Evolutionary conservation across 2,888 invertebrate genomes (phyloP), one percentile per base, ranked within the genome.

Genomic region (Xylota segnis): DNA sequence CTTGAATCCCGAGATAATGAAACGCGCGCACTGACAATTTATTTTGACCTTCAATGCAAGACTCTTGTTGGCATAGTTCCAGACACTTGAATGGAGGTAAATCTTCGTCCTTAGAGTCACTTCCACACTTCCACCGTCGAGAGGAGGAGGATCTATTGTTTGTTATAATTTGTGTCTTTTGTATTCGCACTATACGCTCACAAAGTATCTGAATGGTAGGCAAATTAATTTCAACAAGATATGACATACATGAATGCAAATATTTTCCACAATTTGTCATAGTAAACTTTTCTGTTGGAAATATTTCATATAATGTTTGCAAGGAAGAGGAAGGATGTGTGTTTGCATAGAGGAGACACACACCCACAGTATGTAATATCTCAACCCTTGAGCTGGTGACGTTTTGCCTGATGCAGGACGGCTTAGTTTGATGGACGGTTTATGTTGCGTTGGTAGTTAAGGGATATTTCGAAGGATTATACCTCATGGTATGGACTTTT

Each of bases 21-120:
- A 50, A 34, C 45, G 34, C 3, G 34, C 3, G 16, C 45, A 71
- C 58, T 72, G 72, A 52, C 58, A 58, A 72, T 79, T 58, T 34
- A 65, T 65, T 23, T 50, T 40, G 47, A 68, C 81, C 76, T 82
- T 82, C 75, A 63, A 29, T 23, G 63, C 29, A 68, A 47, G 56
- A 58, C 47, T 16, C 37, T 63, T 18, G 40, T 47, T 82, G 82
- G 82, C 68, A 47, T 32, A 10, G 37, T 50, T 75, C 82, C 82
- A 82, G 72, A 50, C 52, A 61, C 72, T 72, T 72, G 58, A 52
- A 52, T 54, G 58, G 23, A 34, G 34, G 34, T 47, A 32, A 40
- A 37, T 52, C 52, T 23, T 61, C 29, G 52, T 72, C 52, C 16
- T 61, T 43, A 71, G n/a, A 32, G 40, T 68, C 34, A 27, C 27